These are phyloP conservation scores for Dasyprocta punctata DNA, from an alignment of 2,113 vertebrate species.

Conservation along the genomic window DNA sequence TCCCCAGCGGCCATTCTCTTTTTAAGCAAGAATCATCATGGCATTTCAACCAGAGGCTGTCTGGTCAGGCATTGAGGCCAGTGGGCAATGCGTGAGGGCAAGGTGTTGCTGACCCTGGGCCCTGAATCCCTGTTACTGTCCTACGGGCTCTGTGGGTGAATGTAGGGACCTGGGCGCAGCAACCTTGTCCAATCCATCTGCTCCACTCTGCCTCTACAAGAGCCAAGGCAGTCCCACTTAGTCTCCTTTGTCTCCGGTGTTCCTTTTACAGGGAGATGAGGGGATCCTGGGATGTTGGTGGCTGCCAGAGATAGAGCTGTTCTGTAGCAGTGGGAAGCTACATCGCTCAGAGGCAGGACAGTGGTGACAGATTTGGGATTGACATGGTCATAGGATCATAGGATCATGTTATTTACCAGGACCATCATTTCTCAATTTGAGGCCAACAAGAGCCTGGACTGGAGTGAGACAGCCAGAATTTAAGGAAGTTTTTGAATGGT, in stretches of 20 bases:
- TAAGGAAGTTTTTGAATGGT: not conserved
- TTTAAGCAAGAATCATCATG: constrained; percentile 9
- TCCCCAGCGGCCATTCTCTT: constrained; percentile 25
- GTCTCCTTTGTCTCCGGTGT: not conserved
- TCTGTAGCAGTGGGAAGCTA: not conserved
- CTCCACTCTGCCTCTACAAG: not conserved
- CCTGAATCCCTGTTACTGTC: not conserved
- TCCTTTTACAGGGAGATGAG: not conserved
- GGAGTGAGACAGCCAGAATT: not conserved
- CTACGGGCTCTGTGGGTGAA: not conserved
- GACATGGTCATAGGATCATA: not conserved
- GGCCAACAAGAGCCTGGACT: not conserved
- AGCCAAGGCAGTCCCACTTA: not conserved
- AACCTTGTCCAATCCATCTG: not conserved
- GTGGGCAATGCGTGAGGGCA: not conserved
- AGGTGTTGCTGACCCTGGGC: not conserved
- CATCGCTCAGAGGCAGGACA: not conserved
- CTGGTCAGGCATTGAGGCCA: not conserved
- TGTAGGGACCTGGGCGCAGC: not conserved
- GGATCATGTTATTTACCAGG: not conserved
- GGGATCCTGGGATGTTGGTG: not conserved
- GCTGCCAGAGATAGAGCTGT: not conserved
- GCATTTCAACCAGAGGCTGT: constrained; percentile 28
- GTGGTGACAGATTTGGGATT: not conserved
- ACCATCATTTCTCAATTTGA: not conserved